A percentile compares a stretch with the other conserved stretches of the same genome.
phyloP scores from a whole-genome alignment of 2,113 vertebrate species.

The Rhinichthys klamathensis region DNA sequence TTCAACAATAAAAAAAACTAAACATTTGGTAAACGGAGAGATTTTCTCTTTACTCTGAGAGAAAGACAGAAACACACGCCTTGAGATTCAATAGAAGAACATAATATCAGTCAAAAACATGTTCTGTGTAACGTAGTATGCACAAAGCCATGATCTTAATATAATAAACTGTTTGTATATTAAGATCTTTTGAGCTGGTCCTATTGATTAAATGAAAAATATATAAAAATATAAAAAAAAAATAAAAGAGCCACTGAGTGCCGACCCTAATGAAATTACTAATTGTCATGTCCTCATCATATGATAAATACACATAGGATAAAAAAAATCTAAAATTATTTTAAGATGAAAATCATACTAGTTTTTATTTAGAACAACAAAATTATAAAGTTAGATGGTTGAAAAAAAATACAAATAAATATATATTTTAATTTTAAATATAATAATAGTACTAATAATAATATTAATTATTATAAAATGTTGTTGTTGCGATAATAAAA shows the following conservation, averaged over 20 bases:
- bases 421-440: too few relatives aligned
- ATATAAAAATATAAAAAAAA: too few relatives aligned
- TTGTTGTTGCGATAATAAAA: too few relatives aligned
- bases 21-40: slow-evolving; percentile 92
- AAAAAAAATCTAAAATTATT: too few relatives aligned
- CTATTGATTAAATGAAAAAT: neutral
- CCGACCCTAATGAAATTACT: neutral
- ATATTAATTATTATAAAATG: too few relatives aligned
- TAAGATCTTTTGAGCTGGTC: neutral
- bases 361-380: too few relatives aligned
- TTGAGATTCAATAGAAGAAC: neutral
- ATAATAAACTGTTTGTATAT: neutral
- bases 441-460: too few relatives aligned
- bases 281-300: neutral
- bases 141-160: neutral
- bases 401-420: too few relatives aligned
- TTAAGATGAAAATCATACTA: too few relatives aligned
- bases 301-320: too few relatives aligned
- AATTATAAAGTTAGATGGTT: too few relatives aligned
- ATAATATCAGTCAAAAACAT: neutral
- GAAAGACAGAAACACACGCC: neutral
- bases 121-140: neutral
- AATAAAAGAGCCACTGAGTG: neutral
- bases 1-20: too few relatives aligned
- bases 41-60: slow-evolving; percentile 97